Conservation (phyloP, 2,888 invertebrate species). For the Meloe dianella region DNA sequence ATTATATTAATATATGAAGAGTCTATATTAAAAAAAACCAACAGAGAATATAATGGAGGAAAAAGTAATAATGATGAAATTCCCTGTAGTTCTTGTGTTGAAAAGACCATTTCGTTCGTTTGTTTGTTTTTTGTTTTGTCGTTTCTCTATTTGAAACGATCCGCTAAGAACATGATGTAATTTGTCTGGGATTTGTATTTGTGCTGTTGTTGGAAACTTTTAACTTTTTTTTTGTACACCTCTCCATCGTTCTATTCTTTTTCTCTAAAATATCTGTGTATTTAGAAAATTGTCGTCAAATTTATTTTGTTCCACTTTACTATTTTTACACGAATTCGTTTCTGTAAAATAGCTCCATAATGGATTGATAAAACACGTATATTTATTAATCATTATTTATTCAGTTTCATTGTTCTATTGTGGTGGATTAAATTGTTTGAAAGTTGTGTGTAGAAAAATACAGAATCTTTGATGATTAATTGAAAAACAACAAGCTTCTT, state of each 20-base stretch:
- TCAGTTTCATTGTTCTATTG: too few species aligned
- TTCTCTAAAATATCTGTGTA: not conserved
- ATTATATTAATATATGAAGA: not conserved
- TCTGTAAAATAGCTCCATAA: too few species aligned
- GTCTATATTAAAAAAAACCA: too few species aligned
- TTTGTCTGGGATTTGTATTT: constrained; percentile 1
- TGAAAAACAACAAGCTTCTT: not conserved
- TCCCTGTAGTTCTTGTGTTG: not conserved
- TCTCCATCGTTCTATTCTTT: not conserved
- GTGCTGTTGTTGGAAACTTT: not conserved
- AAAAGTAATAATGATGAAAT: not conserved
- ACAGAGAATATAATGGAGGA: too few species aligned
- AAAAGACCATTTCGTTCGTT: not conserved
- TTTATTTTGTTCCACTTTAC: not conserved
- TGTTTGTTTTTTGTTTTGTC: not conserved
- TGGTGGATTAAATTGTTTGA: too few species aligned
- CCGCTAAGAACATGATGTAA: constrained; percentile 2
- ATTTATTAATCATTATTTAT: too few species aligned
- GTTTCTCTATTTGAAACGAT: not conserved
- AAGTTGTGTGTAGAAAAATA: too few species aligned
- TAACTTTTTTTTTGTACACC: not conserved
- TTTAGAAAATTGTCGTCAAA: constrained; percentile 3
- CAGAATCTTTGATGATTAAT: not conserved
- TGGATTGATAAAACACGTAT: too few species aligned
- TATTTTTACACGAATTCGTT: not conserved